Percentiles rank a stretch among this genome's conserved stretches.
Evolutionary conservation across 2,888 invertebrate genomes (phyloP).

Genomic region (Keiferia lycopersicella): DNA sequence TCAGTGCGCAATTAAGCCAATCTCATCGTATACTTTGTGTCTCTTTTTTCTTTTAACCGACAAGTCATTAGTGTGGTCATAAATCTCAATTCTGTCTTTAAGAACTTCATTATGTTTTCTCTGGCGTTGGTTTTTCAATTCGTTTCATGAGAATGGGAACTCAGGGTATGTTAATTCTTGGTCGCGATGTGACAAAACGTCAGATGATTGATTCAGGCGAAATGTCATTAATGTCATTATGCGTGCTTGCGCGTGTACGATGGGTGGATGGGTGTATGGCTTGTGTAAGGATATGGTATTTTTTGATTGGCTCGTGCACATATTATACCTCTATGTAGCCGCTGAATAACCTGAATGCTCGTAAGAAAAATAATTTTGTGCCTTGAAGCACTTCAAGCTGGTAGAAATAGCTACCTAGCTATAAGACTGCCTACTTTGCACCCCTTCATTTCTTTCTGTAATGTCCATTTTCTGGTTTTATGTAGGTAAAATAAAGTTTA

Average conservation of each 20-base stretch:
- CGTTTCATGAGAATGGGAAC: conserved; percentile 53
- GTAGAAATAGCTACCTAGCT: too few relatives aligned
- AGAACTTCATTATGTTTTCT: conserved; percentile 73
- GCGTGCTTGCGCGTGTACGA: conserved; percentile 19
- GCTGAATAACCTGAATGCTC: too few relatives aligned
- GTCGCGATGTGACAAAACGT: conserved; percentile 58
- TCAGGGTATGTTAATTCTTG: conserved; percentile 54
- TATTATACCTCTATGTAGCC: too few relatives aligned
- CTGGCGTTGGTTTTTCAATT: conserved; percentile 58
- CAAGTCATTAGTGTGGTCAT: conserved; percentile 68
- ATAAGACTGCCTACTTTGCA: too few relatives aligned
- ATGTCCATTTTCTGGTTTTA: too few relatives aligned
- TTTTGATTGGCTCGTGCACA: too few relatives aligned
- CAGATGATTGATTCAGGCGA: conserved; percentile 52
- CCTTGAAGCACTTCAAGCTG: too few relatives aligned
- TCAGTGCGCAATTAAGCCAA: conserved; percentile 34
- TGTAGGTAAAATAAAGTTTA: too few relatives aligned
- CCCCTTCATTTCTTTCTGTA: too few relatives aligned
- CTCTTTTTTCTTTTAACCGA: conserved; percentile 31
- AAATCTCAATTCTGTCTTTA: conserved; percentile 67
- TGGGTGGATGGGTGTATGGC: neutral
- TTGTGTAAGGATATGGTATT: too few relatives aligned
- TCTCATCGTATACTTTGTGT: conserved; percentile 39
- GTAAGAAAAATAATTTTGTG: too few relatives aligned
- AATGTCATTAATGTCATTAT: conserved; percentile 26